phyloP scores from a whole-genome alignment of 1,140 invertebrate genomes.

The Bombyx mandarina region DNA sequence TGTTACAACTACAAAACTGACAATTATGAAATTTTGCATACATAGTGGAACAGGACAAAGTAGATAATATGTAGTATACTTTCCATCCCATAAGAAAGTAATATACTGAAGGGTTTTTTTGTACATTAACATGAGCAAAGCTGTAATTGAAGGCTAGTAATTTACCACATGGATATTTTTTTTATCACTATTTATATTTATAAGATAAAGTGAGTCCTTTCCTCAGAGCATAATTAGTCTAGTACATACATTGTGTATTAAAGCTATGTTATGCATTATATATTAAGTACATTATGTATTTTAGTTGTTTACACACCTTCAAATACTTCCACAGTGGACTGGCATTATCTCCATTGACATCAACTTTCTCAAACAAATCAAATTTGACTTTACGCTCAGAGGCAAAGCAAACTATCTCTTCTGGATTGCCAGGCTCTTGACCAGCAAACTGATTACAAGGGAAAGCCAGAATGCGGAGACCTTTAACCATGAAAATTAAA shows the following conservation, averaged over 20 bases:
- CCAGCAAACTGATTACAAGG: conserved; percentile 94
- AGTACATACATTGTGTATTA: background rate
- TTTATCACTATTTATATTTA: no score
- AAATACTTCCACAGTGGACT: conserved; percentile 92
- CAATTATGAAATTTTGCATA: no score
- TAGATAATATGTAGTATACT: no score
- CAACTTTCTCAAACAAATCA: conserved; percentile 81
- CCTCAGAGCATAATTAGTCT: no score
- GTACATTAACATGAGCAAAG: no score
- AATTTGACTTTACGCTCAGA: conserved; percentile 83
- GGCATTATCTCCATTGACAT: conserved; percentile 91
- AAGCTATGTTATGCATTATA: background rate
- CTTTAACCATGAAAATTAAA: conserved; percentile 26
- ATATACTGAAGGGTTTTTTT: no score
- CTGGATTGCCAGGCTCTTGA: conserved; percentile 84
- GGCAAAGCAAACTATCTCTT: conserved; percentile 84
- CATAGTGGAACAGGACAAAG: no score
- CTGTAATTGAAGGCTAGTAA: no score
- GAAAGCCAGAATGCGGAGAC: conserved; percentile 87
- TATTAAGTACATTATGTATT: background rate
- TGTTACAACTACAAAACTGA: no score
- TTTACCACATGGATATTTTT: no score
- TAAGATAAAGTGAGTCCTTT: no score
- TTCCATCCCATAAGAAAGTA: no score
- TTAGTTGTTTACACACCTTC: conserved; percentile 68